phyloP scores from a whole-genome alignment of 2,888 invertebrate species.

The Linyphia triangularis region DNA sequence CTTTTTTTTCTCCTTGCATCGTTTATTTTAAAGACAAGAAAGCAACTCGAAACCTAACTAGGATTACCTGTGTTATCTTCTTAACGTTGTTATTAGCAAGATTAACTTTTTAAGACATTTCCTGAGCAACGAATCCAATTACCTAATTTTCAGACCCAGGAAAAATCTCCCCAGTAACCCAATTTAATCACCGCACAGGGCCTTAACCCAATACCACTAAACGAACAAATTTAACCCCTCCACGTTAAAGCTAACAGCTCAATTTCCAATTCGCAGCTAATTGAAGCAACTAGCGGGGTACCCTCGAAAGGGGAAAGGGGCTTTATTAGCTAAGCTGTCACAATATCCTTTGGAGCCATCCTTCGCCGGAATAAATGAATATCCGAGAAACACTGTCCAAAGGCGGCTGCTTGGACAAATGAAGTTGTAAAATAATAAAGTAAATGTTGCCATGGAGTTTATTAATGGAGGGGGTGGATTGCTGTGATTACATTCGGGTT shows the following conservation, averaged over 20 bases:
- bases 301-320: no score
- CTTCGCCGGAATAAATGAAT: conserved; percentile 25
- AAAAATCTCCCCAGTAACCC: neutral
- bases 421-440: neutral
- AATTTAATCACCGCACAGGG: neutral
- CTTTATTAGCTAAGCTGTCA: conserved; percentile 24
- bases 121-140: neutral
- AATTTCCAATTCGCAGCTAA: neutral
- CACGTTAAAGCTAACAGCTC: neutral
- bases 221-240: neutral
- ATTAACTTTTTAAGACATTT: neutral
- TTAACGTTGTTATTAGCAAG: neutral
- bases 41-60: no score
- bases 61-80: no score
- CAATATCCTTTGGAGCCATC: neutral
- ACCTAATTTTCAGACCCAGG: neutral
- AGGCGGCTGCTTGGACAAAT: neutral
- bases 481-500: no score
- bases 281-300: no score
- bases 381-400: neutral
- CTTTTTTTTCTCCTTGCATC: no score
- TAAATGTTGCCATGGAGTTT: neutral
- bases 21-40: no score
- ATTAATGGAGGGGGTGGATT: neutral
- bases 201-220: conserved; percentile 7